Percentiles rank a stretch among this genome's conserved stretches.
These are phyloP conservation scores for Bubo bubo DNA, from an alignment of 2,113 vertebrate genomes.

Conservation along the genomic window DNA sequence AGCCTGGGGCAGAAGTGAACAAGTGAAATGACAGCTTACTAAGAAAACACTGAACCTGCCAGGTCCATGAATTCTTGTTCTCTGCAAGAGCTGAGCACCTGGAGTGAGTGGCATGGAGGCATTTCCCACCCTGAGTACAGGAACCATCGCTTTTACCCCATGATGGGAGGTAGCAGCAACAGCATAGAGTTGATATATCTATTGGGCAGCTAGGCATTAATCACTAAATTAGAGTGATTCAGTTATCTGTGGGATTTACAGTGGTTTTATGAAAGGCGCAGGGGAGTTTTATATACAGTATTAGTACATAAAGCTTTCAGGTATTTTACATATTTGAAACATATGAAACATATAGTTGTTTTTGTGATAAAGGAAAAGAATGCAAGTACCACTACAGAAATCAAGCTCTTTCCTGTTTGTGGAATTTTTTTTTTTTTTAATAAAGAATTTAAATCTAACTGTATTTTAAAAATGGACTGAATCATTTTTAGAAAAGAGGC, in stretches of 20 bases:
- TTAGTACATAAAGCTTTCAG: background rate
- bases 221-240: background rate
- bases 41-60: background rate
- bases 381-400: background rate
- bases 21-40: background rate
- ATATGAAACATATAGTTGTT: background rate
- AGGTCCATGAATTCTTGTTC: background rate
- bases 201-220: background rate
- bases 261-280: background rate
- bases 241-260: background rate
- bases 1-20: background rate
- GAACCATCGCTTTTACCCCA: rapidly evolving
- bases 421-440: background rate
- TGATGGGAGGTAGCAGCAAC: background rate
- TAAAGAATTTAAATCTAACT: background rate
- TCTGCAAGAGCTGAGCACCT: background rate
- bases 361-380: background rate
- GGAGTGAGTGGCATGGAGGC: background rate
- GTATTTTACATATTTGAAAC: background rate
- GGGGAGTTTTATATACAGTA: background rate
- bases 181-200: too few relatives aligned
- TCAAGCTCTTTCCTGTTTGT: background rate
- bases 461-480: background rate
- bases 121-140: background rate
- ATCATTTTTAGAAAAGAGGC: background rate